phyloP scores from a whole-genome alignment of 2,797 vertebrate species.

The Cyprinella venusta region DNA sequence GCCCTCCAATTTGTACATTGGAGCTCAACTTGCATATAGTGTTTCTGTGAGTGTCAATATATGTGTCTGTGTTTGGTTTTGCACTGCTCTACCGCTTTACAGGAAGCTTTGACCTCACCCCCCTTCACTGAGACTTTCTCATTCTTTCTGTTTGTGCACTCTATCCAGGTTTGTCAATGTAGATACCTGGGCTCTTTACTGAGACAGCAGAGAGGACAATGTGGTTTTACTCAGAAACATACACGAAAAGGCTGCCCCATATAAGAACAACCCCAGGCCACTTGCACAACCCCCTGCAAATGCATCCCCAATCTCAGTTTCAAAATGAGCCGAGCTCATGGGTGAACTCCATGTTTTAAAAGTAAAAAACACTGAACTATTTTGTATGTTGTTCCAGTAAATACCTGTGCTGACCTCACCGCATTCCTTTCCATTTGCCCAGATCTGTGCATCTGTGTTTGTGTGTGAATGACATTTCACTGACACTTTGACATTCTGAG shows the following conservation, averaged over 20 bases:
- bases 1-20: not conserved
- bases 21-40: not conserved
- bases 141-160: not conserved
- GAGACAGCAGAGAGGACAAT: conserved; percentile 26
- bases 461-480: conserved; percentile 22
- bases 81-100: conserved; percentile 37
- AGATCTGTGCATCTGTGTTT: not conserved
- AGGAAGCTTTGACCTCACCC: conserved; percentile 37
- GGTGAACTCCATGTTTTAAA: not conserved
- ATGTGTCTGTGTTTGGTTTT: conserved; percentile 16
- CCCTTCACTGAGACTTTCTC: not conserved
- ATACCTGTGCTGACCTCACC: conserved; percentile 2
- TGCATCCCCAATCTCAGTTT: not conserved
- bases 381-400: conserved; percentile 28
- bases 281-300: conserved; percentile 13
- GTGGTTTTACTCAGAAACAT: conserved; percentile 54
- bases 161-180: conserved; percentile 17
- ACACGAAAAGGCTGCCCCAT: conserved; percentile 5
- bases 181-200: conserved; percentile 44
- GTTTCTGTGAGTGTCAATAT: not conserved
- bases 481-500: conserved; percentile 42
- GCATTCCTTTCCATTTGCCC: not conserved
- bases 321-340: not conserved
- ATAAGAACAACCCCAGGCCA: conserved; percentile 13
- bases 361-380: not conserved